These are phyloP conservation scores for Andrena minutula DNA, from an alignment of 2,888 invertebrate genomes.

Conservation along the genomic window DNA sequence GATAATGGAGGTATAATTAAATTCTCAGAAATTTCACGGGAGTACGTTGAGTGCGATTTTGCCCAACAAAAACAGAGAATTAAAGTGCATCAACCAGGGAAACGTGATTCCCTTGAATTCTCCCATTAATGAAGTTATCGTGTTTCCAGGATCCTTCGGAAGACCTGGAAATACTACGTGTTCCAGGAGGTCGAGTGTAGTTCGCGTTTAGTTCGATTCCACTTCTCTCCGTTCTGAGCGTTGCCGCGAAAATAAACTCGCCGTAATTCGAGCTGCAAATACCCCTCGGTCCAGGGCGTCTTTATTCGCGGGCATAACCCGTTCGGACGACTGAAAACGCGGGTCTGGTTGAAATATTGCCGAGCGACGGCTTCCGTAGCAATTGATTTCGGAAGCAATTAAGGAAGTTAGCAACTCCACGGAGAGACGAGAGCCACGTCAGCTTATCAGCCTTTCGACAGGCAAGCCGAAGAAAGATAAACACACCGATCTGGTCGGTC, in stretches of 20 bases:
- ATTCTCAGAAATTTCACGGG: constrained; percentile 3
- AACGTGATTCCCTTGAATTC: neutral
- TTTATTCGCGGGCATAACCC: neutral
- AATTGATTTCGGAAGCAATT: constrained; percentile 58
- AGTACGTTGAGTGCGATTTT: neutral
- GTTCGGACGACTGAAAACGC: constrained; percentile 9
- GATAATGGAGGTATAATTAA: constrained; percentile 10
- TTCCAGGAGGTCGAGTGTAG: neutral
- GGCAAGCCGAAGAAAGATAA: constrained; percentile 45
- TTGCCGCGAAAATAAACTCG: constrained; percentile 18
- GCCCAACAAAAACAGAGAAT: constrained; percentile 10
- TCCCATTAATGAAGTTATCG: constrained; percentile 23
- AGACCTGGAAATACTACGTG: constrained; percentile 20
- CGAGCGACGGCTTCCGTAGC: neutral
- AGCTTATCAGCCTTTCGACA: constrained; percentile 40
- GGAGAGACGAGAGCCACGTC: constrained; percentile 28
- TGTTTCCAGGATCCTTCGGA: neutral
- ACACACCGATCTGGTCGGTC: constrained; percentile 30
- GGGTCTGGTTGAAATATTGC: constrained; percentile 20
- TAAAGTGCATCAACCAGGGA: constrained; percentile 4
- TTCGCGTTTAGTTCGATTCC: constrained; percentile 17
- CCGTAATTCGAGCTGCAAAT: constrained; percentile 15
- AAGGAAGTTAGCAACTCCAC: constrained; percentile 42
- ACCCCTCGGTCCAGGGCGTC: neutral
- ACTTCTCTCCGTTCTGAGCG: neutral